phyloP scores from a whole-genome alignment of 2,113 vertebrate genomes.

The Pteropus alecto region DNA sequence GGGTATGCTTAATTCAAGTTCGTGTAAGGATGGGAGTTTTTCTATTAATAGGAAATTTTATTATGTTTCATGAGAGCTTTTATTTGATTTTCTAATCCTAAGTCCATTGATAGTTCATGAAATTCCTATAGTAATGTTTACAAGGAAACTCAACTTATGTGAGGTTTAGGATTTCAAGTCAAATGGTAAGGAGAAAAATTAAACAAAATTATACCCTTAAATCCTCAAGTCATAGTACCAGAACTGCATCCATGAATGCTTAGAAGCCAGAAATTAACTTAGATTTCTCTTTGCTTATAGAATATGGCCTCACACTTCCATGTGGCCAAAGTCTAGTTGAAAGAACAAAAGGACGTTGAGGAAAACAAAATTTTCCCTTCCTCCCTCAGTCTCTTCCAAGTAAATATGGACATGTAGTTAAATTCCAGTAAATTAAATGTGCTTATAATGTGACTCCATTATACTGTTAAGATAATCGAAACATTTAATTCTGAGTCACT shows the following conservation, averaged over 20 bases:
- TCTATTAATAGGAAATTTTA: not conserved
- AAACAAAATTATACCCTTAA: slow-evolving; percentile 6
- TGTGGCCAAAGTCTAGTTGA: not conserved
- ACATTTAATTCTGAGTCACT: not conserved
- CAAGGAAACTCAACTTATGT: not conserved
- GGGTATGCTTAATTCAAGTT: not conserved
- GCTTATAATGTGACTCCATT: not conserved
- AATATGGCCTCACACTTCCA: not conserved
- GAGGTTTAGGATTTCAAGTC: not conserved
- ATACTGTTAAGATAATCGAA: slow-evolving; percentile 27
- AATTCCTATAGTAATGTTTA: not conserved
- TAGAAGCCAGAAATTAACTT: not conserved
- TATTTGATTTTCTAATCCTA: not conserved
- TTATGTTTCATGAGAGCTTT: not conserved
- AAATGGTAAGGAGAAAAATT: slow-evolving; percentile 27
- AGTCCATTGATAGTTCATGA: not conserved
- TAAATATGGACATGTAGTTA: not conserved
- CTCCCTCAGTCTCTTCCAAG: not conserved
- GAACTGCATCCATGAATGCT: not conserved
- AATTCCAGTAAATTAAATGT: not conserved
- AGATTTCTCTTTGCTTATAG: not conserved
- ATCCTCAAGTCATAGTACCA: not conserved
- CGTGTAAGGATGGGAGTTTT: not conserved
- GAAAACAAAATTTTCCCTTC: not conserved
- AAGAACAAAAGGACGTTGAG: not conserved